Base-by-base conservation (phyloP, 2,888 invertebrate species). In the Himalopsyche anomala region DNA sequence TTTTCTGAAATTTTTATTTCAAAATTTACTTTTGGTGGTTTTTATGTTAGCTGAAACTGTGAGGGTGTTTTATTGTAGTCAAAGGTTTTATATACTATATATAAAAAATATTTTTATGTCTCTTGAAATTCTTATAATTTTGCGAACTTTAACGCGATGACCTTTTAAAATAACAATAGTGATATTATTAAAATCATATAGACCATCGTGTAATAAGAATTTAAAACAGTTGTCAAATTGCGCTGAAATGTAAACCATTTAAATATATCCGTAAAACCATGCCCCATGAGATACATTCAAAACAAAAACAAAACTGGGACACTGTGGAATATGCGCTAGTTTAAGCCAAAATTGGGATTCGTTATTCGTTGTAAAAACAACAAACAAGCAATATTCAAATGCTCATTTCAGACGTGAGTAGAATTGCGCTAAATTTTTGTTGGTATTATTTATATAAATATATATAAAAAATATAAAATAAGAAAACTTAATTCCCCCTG, bases 311-410 rank as follows among this genome's bases (percentile, higher is more conserved):
- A 62, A 28, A 62, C 19, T 62, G 62, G 28, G 62, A 28, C 62
- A 62, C 9, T 62, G 19, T 28, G 8, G 62, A 28, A 62, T 62
- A 62, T 19, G 62, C 19, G 19, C 62, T 62, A 62, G 62, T 62
- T 62, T 62, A 62, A 62, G 19, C 62, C 62, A 19, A 62, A 62
- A 62, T 62, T 62, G 62, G 19, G 19, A 62, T 62, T 28, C 28
- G 62, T 62, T 62, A 62, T 62, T 62, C 62, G n/a, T 62, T 62
- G 62, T 62, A 62, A 62, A 62, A 62, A 62, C 62, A 62, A 62
- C 62, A 62, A 62, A 62, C 62, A 62, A 62, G 62, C 62, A 62
- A 62, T 62, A 62, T 62, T 62, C 62, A 62, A 62, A 62, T 62
- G n/a, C 19, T 62, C 62, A 62, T 62, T 62, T 28, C 62, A 62